Base-by-base conservation (phyloP, 2,113 vertebrate genomes). In the Odontophorus gujanensis region DNA sequence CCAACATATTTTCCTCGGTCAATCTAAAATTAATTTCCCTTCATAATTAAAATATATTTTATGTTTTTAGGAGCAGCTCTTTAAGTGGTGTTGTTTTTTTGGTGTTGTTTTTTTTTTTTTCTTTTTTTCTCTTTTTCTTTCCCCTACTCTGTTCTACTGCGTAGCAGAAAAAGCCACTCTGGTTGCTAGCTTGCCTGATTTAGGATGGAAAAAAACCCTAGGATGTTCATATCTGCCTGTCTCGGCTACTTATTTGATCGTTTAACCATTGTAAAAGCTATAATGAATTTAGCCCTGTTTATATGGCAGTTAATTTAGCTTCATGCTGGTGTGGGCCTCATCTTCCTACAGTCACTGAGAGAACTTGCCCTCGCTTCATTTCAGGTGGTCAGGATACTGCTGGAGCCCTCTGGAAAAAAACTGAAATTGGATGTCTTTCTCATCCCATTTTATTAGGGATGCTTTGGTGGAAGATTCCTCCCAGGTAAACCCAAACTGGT, bases 1-100 rank as follows among this genome's bases (percentile, higher is more conserved):
- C n/a, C 51, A 61, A 58, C 89, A 94, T 76, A 91, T 94, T 94
- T 92, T 93, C 65, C 73, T 95, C 83, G 94, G 85, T 78, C 79
- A 90, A 72, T 94, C 90, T 94, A 94, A 96, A 95, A 97, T 94
- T 94, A 96, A 95, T 97, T 95, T 82, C 28, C 42, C 16, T 93
- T 95, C 92, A 93, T 94, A 96, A 95, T 95, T 96, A 95, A 95
- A 95, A 94, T 88, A 83, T n/a, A 66, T 96, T 88, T 94, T 38
- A 67, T 74, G 92, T 82, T 93, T 30, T 96, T 90, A 91, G 93
- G 61, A 93, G 34, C 24, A 83, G 50, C 25, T 91, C 43, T 71
- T 76, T 58, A 91, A 92, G 72, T 53, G 28, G 2, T 4, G 6
- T 5, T 0, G 3, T 38, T 47, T 38, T 57, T 42, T 36, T 15